Percentiles rank a stretch among this genome's conserved stretches.
Conservation (phyloP, 2,113 vertebrate species). For the Todiramphus chloris region DNA sequence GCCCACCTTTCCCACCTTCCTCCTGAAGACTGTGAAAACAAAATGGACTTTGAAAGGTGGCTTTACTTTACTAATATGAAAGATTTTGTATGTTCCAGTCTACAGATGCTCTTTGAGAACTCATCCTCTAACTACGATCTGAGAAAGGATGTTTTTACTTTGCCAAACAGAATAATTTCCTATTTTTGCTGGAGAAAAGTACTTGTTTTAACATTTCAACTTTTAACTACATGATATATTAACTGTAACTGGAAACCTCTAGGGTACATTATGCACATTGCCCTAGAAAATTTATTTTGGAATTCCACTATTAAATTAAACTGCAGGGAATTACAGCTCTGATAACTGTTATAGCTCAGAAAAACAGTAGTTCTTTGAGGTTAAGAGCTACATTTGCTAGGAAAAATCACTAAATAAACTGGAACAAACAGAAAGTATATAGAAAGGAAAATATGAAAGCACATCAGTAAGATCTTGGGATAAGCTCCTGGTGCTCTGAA, state of each 20-base stretch:
- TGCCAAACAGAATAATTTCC: not conserved
- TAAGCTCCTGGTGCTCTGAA: not conserved
- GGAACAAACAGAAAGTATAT: not conserved
- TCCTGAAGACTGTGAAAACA: slow-evolving; percentile 27
- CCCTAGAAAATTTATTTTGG: slow-evolving; percentile 10
- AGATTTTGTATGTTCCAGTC: not conserved
- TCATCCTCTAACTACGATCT: not conserved
- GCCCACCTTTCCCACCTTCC: not conserved
- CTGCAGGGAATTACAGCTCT: not conserved
- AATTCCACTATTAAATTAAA: not conserved
- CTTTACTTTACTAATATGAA: not conserved
- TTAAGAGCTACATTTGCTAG: not conserved
- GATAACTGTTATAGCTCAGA: not conserved
- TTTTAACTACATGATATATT: not conserved
- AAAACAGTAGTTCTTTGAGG: not conserved
- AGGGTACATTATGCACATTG: not conserved
- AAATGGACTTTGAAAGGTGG: not conserved
- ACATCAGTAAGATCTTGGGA: not conserved
- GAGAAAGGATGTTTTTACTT: not conserved
- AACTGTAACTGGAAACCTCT: not conserved
- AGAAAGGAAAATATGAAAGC: not conserved
- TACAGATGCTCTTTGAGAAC: not conserved
- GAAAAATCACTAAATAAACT: not conserved
- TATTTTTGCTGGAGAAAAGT: not conserved
- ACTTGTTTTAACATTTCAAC: not conserved